Evolutionary conservation across 2,797 vertebrate species (phyloP).

Genomic region (Chlorospingus semifuscus): DNA sequence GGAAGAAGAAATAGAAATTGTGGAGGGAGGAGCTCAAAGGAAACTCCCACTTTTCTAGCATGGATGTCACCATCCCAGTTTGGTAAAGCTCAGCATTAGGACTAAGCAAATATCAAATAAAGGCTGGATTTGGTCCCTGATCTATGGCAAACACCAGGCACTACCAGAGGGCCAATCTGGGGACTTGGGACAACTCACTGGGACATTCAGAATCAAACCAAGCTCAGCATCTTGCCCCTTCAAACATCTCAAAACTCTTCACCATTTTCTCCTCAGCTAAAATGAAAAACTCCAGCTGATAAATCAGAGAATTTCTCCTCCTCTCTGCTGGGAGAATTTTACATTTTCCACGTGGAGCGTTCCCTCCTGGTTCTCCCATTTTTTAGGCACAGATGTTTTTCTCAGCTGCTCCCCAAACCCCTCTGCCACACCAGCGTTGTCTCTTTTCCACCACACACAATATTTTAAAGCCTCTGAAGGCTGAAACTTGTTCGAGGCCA

Average conservation of each 20-base stretch:
- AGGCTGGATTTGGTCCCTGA: background rate
- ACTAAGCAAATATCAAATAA: background rate
- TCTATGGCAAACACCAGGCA: accelerated
- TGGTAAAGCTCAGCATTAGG: background rate
- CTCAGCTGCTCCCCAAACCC: slow-evolving; percentile 11
- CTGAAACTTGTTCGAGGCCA: background rate
- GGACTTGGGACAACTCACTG: background rate
- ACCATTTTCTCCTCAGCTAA: background rate
- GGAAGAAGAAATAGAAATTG: background rate
- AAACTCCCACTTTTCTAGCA: background rate
- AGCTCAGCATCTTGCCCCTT: background rate
- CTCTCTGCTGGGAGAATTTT: background rate
- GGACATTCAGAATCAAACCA: background rate
- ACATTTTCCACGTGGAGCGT: background rate
- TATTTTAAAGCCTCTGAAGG: slow-evolving; percentile 24
- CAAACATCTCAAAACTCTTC: background rate
- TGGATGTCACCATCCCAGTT: background rate
- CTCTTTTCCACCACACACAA: background rate
- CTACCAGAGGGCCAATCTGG: accelerated
- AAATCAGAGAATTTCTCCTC: background rate
- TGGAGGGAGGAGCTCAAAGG: background rate
- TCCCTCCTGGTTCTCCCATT: background rate
- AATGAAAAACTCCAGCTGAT: background rate
- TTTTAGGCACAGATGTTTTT: background rate
- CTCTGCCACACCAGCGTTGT: slow-evolving; percentile 18